Base-by-base conservation (phyloP, 1,140 invertebrate genomes). In the Cyclina sinensis region DNA sequence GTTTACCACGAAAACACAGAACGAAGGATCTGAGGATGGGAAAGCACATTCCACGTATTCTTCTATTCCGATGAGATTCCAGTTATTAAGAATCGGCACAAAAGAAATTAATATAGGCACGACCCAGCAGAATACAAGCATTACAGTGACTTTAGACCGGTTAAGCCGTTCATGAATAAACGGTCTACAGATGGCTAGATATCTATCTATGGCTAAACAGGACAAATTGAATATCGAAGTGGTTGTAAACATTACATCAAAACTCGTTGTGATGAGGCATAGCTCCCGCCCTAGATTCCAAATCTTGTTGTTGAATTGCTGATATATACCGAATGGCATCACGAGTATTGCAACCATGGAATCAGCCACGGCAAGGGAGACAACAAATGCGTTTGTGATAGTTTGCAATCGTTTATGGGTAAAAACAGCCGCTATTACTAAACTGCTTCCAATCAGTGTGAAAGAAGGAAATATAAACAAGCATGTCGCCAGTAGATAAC, bases 161-260 rank as follows among this genome's bases (percentile, higher is more conserved):
- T 98, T 99, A 91, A 99, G 98, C 97, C 98, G 99, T 87, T 98
- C 97, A 95, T 99, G 99, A 94, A 98, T 98, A 92, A 99, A 99
- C 0, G 99, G 99, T 95, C 99, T 98, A 96, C 99, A 99, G 94
- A 99, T 99, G 96, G 99, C 99, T 91, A 99, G 98, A 95, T 99
- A 99, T 59, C 99, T 96, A 96, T 99, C 99, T 92, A 99, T 96
- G 62, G 98, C 99, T 94, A 99, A 99, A 91, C 99, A 99, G 95
- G 98, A 99, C 86, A 99, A 96, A 96, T 99, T 99, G 83, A 99
- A 97, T 92, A 99, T 99, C 87, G 99, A 99, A 35, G 99, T 98
- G 57, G 99, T 99, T 91, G 98, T 99, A 96, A 99, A 99, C 98
- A 99, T 99, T 92, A 99, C 99, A 96, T 99, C 99, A 95, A 99